Percentiles rank a stretch among this genome's conserved stretches.
Conservation (phyloP, 2,113 vertebrate species). For the Athene noctua region DNA sequence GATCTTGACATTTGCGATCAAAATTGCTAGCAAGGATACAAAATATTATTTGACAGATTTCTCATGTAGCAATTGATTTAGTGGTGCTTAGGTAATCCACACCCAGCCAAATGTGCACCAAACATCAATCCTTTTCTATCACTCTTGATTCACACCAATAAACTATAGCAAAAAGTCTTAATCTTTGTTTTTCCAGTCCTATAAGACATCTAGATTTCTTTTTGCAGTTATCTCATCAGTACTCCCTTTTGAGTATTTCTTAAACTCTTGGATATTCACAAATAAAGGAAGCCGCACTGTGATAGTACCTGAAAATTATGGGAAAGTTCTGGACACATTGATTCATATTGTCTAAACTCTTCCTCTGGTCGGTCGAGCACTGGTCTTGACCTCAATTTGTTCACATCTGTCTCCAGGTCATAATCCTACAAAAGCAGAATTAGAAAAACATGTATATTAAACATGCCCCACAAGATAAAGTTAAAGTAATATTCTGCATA, state of each 20-base stretch:
- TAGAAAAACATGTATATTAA: neutral
- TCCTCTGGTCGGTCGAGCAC: conserved; percentile 76
- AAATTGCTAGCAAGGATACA: conserved; percentile 20
- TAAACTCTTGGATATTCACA: neutral
- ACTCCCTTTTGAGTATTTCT: neutral
- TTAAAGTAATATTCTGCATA: neutral
- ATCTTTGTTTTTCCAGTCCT: neutral
- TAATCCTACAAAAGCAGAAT: conserved; percentile 79
- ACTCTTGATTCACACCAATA: neutral
- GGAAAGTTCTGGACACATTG: conserved; percentile 81
- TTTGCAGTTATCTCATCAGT: neutral
- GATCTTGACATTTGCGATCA: neutral
- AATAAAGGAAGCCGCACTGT: neutral
- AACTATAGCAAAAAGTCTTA: neutral
- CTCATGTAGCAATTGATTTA: neutral
- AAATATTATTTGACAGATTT: conserved; percentile 1
- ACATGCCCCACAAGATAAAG: neutral
- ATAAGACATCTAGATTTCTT: neutral
- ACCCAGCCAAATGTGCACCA: neutral
- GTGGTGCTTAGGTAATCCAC: neutral
- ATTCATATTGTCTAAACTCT: conserved; percentile 80
- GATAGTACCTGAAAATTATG: conserved; percentile 80
- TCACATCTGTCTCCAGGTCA: conserved; percentile 88
- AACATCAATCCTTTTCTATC: neutral
- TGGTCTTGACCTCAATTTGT: conserved; percentile 74